These are phyloP conservation scores for Catharus fuscescens DNA, from an alignment of 2,113 vertebrate genomes.

Conservation along the genomic window DNA sequence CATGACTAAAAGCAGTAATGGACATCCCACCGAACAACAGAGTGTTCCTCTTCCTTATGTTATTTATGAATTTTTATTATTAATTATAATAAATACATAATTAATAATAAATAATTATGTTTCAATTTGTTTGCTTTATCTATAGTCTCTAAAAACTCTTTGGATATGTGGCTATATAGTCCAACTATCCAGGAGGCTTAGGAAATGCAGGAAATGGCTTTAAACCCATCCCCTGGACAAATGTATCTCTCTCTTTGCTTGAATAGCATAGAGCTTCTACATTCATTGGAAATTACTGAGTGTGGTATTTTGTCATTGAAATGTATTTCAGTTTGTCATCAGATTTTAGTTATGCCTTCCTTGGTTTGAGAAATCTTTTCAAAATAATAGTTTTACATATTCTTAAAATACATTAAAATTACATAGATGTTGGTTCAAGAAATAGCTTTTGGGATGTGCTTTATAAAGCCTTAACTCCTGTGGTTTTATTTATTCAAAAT, in stretches of 20 bases:
- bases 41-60: background rate
- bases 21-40: background rate
- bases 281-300: background rate
- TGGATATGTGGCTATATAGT: background rate
- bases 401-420: background rate
- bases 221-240: background rate
- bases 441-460: background rate
- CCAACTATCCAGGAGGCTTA: background rate
- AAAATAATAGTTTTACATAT: background rate
- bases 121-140: background rate
- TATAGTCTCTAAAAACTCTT: background rate
- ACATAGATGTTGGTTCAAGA: background rate
- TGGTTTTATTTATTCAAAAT: background rate
- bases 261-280: background rate
- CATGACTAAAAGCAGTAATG: background rate
- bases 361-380: background rate
- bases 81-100: background rate
- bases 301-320: background rate
- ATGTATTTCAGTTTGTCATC: background rate
- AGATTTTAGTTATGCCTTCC: background rate
- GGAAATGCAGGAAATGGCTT: background rate
- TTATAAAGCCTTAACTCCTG: background rate
- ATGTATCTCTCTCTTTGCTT: background rate
- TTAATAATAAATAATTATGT: background rate
- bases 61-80: background rate